Evolutionary conservation across 2,888 invertebrate genomes (phyloP), one percentile per base, ranked within the genome.

Genomic region (Microctonus aethiopoides): DNA sequence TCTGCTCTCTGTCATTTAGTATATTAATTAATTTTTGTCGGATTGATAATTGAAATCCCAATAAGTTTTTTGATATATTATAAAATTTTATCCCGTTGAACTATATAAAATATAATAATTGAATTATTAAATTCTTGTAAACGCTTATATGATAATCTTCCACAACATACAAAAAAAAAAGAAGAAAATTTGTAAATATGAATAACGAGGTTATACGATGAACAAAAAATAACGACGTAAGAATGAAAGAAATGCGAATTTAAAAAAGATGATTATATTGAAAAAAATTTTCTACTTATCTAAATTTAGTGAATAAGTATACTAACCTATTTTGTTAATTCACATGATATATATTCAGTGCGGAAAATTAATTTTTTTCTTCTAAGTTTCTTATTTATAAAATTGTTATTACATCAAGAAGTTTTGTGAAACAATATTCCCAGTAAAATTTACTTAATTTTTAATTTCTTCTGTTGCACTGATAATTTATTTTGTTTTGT

Each of bases 41-140:
- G 9, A 59, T 36, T 32, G 59, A 34, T 59, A 59, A 34, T 34
- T 46, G 16, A 46, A 46, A 36, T 6, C 7, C 1, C 16, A 46
- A 46, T 7, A 16, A 29, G 22, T 20, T 59, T 36, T 59, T 59
- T 59, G 36, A 59, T 34, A 59, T 59, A 36, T 34, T 29, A n/a
- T 34, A 16, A 36, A 59, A 59, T 36, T 61, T 13, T 61, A 60
- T 61, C 41, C 24, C 41, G 61, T 61, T 61, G 41, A 61, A 41
- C 41, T 39, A 29, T 60, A n/a, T n/a, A 16, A 26, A 56, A n/a
- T 16, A 24, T 22, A 7, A n/a, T 26, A 16, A 29, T 26, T 56
- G 34, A 16, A 59, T 34, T 34, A 57, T 16, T 34, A 16, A 46
- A 46, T 46, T 9, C 34, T 32, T 10, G 34, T 36, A 10, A 59